Evolutionary conservation across 2,888 invertebrate species (phyloP).

Genomic region (Copidosoma aretas): DNA sequence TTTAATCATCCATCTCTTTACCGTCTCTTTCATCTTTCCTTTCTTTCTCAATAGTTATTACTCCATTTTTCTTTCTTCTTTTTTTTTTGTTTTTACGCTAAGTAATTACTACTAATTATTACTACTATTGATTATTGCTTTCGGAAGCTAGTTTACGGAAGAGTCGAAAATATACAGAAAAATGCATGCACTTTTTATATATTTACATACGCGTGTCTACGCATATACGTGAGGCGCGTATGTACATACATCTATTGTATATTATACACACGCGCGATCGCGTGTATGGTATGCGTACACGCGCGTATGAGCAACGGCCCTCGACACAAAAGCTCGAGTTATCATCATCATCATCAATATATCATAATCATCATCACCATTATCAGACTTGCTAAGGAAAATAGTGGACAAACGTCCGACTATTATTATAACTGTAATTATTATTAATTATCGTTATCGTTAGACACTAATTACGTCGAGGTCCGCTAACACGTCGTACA

Average conservation of each 20-base stretch:
- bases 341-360: constrained; percentile 6
- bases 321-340: constrained; percentile 36
- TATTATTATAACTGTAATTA: constrained; percentile 38
- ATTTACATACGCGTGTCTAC: constrained; percentile 13
- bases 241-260: neutral
- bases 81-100: constrained; percentile 36
- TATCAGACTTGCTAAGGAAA: constrained; percentile 23
- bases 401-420: constrained; percentile 35
- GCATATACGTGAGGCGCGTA: neutral
- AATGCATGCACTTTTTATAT: constrained; percentile 41
- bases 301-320: constrained; percentile 27
- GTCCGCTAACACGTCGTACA: constrained; percentile 32
- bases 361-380: no score
- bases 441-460: constrained; percentile 38
- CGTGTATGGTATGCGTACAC: no score
- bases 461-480: no score
- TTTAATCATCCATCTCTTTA: neutral
- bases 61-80: constrained; percentile 3
- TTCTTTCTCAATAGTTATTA: neutral
- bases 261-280: no score
- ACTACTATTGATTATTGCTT: constrained; percentile 44
- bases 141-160: constrained; percentile 44
- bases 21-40: neutral
- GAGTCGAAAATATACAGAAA: constrained; percentile 44
- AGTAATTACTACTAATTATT: constrained; percentile 41